Percentiles rank a stretch among this genome's conserved stretches.
Evolutionary conservation across 2,888 invertebrate species (phyloP).

Genomic region (Crossocerus cetratus): DNA sequence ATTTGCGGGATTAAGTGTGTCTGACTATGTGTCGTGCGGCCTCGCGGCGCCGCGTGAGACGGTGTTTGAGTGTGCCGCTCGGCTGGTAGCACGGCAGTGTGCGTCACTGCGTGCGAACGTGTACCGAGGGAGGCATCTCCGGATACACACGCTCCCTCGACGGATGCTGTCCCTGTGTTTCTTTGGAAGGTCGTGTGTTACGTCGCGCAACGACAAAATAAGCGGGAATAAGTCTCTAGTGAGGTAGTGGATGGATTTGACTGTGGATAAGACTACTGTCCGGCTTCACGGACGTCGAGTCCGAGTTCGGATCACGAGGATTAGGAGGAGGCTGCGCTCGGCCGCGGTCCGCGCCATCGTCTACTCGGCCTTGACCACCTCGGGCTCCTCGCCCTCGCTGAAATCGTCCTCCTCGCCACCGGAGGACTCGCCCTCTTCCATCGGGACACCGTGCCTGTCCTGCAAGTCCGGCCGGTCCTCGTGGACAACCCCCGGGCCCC

Average conservation of each 20-base stretch:
- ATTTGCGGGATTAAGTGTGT: constrained; percentile 50
- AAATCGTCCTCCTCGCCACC: constrained; percentile 73
- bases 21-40: constrained; percentile 13
- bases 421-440: constrained; percentile 70
- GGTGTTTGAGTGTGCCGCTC: not conserved
- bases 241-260: constrained; percentile 72
- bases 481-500: constrained; percentile 65
- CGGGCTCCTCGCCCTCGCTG: constrained; percentile 74
- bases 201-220: constrained; percentile 36
- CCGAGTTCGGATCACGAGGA: constrained; percentile 23
- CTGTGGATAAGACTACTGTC: constrained; percentile 23
- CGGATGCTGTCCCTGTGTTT: constrained; percentile 16
- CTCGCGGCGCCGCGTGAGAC: constrained; percentile 11
- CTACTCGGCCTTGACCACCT: constrained; percentile 71
- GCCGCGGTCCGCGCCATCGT: not conserved
- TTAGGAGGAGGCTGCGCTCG: constrained; percentile 2
- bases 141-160: not conserved
- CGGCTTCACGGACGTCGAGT: constrained; percentile 14
- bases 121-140: constrained; percentile 19
- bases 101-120: constrained; percentile 14
- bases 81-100: not conserved
- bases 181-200: constrained; percentile 39
- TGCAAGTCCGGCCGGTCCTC: constrained; percentile 67
- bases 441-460: constrained; percentile 58
- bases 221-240: constrained; percentile 49